These are phyloP conservation scores for Cuniculus paca DNA, from an alignment of 2,797 vertebrate species.

Conservation along the genomic window DNA sequence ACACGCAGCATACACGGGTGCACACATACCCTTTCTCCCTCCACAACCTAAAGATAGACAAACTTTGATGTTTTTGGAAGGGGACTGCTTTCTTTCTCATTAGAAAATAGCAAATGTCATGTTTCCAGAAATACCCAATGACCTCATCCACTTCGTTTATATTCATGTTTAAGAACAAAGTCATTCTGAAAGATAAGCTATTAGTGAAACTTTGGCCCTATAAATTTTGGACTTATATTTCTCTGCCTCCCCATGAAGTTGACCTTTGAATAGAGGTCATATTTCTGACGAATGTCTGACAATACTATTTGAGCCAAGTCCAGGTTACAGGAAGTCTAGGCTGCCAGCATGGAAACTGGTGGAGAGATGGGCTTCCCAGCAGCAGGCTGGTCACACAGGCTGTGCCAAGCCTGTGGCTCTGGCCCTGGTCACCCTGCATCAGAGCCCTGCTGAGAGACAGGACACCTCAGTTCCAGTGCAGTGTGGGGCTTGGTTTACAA, in stretches of 20 bases:
- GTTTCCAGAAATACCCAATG: slow-evolving; percentile 31
- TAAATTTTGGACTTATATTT: background rate
- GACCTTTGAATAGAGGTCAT: background rate
- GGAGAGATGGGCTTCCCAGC: background rate
- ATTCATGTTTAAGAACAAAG: slow-evolving; percentile 42
- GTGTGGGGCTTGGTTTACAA: background rate
- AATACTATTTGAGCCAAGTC: background rate
- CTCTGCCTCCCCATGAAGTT: background rate
- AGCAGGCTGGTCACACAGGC: background rate
- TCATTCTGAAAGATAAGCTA: background rate
- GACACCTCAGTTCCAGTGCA: no score
- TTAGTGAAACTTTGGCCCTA: background rate
- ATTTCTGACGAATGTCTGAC: background rate
- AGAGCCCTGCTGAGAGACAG: background rate
- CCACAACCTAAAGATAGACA: background rate
- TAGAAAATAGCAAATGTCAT: background rate
- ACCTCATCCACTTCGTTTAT: slow-evolving; percentile 1
- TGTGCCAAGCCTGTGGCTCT: background rate
- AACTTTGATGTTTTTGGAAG: background rate
- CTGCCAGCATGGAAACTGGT: background rate
- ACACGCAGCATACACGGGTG: no score
- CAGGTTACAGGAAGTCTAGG: background rate
- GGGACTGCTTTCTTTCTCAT: background rate
- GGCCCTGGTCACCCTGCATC: accelerated
- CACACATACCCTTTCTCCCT: background rate